A percentile compares a stretch with the other conserved stretches of the same genome.
Evolutionary conservation across 2,888 invertebrate genomes (phyloP).

Genomic region (Drosophila infuscata): DNA sequence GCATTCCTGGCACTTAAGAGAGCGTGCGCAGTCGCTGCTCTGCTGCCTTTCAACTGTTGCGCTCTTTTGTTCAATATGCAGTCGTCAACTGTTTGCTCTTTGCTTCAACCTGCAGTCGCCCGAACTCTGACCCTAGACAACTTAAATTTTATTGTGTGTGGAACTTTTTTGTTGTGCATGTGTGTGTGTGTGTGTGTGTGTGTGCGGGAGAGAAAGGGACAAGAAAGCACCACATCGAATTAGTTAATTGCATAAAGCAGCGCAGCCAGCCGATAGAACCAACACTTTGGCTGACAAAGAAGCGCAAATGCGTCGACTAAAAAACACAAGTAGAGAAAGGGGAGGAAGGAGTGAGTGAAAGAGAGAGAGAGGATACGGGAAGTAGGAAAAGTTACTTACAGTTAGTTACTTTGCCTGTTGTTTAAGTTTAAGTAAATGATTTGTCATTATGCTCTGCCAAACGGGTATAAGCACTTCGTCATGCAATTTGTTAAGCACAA

Average conservation of each 20-base stretch:
- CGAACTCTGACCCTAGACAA: conserved; percentile 74
- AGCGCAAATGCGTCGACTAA: conserved; percentile 34
- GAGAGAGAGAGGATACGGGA: not conserved
- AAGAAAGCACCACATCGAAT: conserved; percentile 66
- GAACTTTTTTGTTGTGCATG: conserved; percentile 32
- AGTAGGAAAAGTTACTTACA: conserved; percentile 13
- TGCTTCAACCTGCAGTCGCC: conserved; percentile 45
- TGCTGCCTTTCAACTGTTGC: conserved; percentile 25
- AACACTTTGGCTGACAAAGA: conserved; percentile 63
- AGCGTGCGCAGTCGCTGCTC: not conserved
- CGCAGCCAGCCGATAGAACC: conserved; percentile 52
- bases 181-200: conserved; percentile 26
- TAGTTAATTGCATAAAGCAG: conserved; percentile 78
- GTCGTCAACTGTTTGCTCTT: conserved; percentile 27
- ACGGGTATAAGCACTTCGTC: conserved; percentile 8
- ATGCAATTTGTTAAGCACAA: not conserved
- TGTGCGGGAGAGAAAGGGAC: conserved; percentile 19
- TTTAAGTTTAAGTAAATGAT: conserved; percentile 54
- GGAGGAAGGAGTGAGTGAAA: not conserved
- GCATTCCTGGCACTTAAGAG: conserved; percentile 33
- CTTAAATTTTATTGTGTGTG: conserved; percentile 67
- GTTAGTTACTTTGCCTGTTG: conserved; percentile 41
- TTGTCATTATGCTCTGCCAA: conserved; percentile 23
- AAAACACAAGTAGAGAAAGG: conserved; percentile 24
- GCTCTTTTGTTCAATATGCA: conserved; percentile 19